phyloP scores from a whole-genome alignment of 2,113 vertebrate genomes.

The Otus sunia region DNA sequence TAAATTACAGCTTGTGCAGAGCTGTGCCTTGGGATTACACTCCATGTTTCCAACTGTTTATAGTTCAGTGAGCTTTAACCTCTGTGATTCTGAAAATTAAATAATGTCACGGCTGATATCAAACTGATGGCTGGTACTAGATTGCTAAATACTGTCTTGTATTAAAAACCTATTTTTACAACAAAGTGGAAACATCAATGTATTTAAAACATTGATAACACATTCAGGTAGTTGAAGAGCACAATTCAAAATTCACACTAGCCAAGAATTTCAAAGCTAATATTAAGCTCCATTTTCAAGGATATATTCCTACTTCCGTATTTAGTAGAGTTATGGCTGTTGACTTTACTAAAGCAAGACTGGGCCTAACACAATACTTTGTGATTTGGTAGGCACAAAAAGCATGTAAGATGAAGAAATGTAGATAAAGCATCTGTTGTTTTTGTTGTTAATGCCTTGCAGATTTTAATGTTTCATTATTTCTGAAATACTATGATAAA shows the following conservation, averaged over 20 bases:
- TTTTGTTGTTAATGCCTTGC: neutral
- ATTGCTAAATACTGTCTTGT: conserved; percentile 25
- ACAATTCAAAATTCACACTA: neutral
- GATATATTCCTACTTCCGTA: neutral
- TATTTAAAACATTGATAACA: neutral
- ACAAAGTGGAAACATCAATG: neutral
- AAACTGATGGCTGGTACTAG: conserved; percentile 44
- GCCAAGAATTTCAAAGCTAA: neutral
- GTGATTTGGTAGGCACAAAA: neutral
- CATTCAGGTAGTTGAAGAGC: neutral
- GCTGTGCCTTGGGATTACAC: conserved; percentile 53
- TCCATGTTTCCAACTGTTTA: conserved; percentile 58
- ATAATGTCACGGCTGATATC: conserved; percentile 53
- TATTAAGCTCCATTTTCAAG: neutral
- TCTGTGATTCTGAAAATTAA: conserved; percentile 62
- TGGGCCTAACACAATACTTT: neutral
- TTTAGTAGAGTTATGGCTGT: neutral
- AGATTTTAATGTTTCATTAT: neutral
- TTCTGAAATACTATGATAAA: neutral
- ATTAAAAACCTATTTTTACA: conserved; percentile 32
- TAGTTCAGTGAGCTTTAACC: conserved; percentile 65
- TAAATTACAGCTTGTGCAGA: conserved; percentile 64
- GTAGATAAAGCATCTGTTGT: neutral
- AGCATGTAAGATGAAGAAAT: neutral
- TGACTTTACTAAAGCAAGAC: neutral